phyloP scores from a whole-genome alignment of 2,888 invertebrate genomes.

The Dryococelus australis region DNA sequence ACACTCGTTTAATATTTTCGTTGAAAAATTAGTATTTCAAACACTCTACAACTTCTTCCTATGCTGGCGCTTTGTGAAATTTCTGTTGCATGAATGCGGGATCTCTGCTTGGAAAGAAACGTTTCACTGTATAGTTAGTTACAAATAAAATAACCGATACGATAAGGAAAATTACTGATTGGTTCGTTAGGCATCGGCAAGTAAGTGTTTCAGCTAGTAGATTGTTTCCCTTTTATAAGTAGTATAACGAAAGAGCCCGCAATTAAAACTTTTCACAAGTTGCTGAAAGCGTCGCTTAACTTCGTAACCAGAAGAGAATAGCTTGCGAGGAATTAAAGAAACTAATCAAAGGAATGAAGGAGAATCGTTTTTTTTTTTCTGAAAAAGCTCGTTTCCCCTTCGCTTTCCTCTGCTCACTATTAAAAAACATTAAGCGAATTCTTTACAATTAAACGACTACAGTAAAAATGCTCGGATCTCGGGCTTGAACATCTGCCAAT shows the following conservation, averaged over 20 bases:
- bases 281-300: neutral
- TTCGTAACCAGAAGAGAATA: neutral
- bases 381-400: neutral
- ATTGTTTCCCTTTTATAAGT: neutral
- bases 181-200: neutral
- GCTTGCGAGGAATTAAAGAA: neutral
- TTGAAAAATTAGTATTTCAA: no score
- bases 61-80: no score
- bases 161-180: neutral
- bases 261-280: conserved; percentile 8
- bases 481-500: neutral
- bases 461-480: neutral
- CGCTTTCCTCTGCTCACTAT: neutral
- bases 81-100: no score
- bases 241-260: neutral
- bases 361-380: neutral
- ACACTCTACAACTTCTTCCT: no score
- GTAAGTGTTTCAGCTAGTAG: neutral
- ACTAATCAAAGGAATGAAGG: neutral
- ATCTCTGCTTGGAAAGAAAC: no score
- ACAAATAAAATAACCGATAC: no score
- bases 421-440: neutral
- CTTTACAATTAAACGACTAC: neutral
- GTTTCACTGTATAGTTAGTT: no score
- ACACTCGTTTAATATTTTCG: no score